phyloP scores from a whole-genome alignment of 2,797 vertebrate species.

The Platalea minor region DNA sequence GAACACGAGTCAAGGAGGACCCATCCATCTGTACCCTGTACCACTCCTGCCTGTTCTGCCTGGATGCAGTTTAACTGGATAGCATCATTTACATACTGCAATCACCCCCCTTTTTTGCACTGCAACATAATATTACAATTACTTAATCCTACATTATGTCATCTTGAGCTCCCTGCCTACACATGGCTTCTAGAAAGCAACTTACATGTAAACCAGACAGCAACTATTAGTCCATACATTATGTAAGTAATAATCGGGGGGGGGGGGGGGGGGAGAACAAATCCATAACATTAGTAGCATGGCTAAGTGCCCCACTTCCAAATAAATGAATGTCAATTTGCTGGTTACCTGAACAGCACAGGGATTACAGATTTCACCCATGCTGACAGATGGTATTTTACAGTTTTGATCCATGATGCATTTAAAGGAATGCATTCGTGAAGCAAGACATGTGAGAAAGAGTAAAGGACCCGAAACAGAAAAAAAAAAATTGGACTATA shows the following conservation, averaged over 20 bases:
- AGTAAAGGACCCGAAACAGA: not conserved
- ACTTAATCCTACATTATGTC: conserved; percentile 55
- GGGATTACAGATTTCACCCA: conserved; percentile 13
- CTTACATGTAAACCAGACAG: conserved; percentile 8
- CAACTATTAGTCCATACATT: not conserved
- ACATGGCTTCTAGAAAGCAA: conserved; percentile 50
- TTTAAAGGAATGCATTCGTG: not conserved
- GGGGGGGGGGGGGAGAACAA: not conserved
- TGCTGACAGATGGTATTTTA: not conserved
- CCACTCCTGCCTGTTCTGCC: not conserved
- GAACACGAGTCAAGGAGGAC: not conserved
- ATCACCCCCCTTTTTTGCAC: not conserved
- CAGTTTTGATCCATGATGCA: not conserved
- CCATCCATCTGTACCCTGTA: not conserved
- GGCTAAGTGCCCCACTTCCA: not conserved
- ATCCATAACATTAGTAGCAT: not conserved
- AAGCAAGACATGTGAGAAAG: not conserved
- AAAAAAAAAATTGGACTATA: not conserved
- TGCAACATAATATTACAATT: conserved; percentile 44
- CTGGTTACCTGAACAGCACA: conserved; percentile 18
- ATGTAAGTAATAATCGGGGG: not conserved
- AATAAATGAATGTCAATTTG: not conserved
- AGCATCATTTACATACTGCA: not conserved
- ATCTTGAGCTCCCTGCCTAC: conserved; percentile 46
- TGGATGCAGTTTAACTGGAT: not conserved